Evolutionary conservation across 1,140 invertebrate species (phyloP), one percentile per base, ranked within the genome.

Genomic region (Bombus huntii): DNA sequence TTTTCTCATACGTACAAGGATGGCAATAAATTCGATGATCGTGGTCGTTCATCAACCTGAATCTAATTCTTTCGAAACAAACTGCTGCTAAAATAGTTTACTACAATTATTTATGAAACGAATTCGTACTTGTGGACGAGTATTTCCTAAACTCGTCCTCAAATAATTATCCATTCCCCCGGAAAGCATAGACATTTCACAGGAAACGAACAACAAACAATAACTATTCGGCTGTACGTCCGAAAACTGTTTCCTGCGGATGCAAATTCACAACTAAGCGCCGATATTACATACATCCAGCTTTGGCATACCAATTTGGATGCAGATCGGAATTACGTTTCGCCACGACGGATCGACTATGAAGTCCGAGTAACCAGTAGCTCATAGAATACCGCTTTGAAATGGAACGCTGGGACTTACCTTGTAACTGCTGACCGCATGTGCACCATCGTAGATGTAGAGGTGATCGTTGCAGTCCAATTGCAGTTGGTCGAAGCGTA

Each of bases 391-490:
- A 25, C 13, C 65, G 6, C 28, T 66, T 59, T 57, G 72, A 74
- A 68, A 85, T 72, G 37, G 47, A 78, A 76, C 31, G 57, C 15
- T 1, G 15, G 25, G 44, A 89, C 78, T 92, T 95, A 98, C 98
- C 97, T 98, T 98, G 89, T 97, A 97, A 88, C 96, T 97, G 66
- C 97, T 97, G 47, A 98, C 98, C 53, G 97, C 97, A 92, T 98
- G 98, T 25, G 98, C 98, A 18, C 98, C 98, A 95, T 99, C 98
- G 93, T 98, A 99, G 91, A 99, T 98, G 92, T 97, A 98, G 22
- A 99, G 96, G 95, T 98, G 98, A 95, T 99, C 98, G 93, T 99
- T 98, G 96, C 98, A 99, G 95, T 99, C 98, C 79, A 99, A 96
- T 89, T 97, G 96, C 42, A 97, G 94, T 89, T 96, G 95, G 89